Percentiles rank a stretch among this genome's conserved stretches.
Evolutionary conservation across 2,113 vertebrate genomes (phyloP).

Genomic region (Heterocephalus glaber): DNA sequence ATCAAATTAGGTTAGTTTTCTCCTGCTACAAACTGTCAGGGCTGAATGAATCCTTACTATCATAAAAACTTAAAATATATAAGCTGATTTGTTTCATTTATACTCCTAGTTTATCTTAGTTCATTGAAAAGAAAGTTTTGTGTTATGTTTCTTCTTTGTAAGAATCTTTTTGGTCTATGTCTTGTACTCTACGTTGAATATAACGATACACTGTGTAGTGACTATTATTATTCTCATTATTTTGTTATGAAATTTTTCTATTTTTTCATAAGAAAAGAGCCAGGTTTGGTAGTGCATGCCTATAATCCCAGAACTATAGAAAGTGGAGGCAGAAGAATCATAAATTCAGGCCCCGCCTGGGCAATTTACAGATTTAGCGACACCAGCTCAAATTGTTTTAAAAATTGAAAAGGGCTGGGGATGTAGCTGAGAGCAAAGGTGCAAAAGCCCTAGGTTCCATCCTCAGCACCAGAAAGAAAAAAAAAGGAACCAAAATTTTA

Average conservation of each 20-base stretch:
- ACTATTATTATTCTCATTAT: background rate
- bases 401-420: background rate
- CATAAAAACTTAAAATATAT: constrained; percentile 4
- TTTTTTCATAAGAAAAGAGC: background rate
- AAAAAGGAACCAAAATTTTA: background rate
- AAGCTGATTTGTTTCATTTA: background rate
- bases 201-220: background rate
- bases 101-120: background rate
- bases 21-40: background rate
- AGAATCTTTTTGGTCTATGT: background rate
- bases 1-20: background rate
- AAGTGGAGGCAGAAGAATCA: background rate
- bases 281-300: background rate
- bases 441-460: background rate
- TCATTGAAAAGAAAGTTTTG: background rate
- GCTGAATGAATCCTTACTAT: background rate
- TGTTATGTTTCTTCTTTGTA: background rate
- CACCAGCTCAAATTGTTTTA: background rate
- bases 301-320: background rate
- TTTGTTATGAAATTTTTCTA: background rate
- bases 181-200: background rate
- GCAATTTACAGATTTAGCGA: background rate
- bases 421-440: background rate
- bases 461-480: background rate
- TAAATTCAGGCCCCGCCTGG: background rate